A percentile compares a stretch with the other conserved stretches of the same genome.
phyloP scores from a whole-genome alignment of 2,888 invertebrate genomes.

The Xanthia icteritia region DNA sequence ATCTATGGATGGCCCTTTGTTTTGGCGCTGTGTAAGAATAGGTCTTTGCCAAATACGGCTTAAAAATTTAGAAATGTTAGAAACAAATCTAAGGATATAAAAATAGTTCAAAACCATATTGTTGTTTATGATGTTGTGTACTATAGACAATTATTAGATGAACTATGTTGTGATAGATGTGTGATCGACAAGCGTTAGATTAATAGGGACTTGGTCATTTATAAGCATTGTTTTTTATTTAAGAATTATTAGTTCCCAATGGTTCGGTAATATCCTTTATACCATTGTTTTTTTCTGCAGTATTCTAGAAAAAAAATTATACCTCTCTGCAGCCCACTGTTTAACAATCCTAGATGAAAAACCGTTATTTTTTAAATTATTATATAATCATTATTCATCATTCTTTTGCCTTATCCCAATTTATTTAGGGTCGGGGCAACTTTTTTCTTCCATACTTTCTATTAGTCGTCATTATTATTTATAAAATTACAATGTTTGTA shows the following conservation, averaged over 20 bases:
- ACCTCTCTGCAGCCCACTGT: background rate
- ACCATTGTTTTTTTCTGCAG: background rate
- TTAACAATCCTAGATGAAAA: background rate
- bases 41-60: background rate
- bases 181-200: conserved; percentile 62
- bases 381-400: background rate
- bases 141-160: conserved; percentile 36
- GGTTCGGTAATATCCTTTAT: background rate
- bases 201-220: conserved; percentile 27
- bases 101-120: conserved; percentile 33
- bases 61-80: background rate
- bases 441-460: background rate
- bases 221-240: conserved; percentile 28
- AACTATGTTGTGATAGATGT: conserved; percentile 66
- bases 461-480: background rate
- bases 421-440: too few species aligned
- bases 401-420: background rate
- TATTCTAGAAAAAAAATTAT: background rate
- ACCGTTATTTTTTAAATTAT: background rate
- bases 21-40: background rate
- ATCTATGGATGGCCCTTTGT: background rate
- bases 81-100: background rate
- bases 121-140: conserved; percentile 33
- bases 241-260: background rate
- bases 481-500: conserved; percentile 30